Conservation (phyloP, 2,888 invertebrate species). For the Pristionchus mayeri region DNA sequence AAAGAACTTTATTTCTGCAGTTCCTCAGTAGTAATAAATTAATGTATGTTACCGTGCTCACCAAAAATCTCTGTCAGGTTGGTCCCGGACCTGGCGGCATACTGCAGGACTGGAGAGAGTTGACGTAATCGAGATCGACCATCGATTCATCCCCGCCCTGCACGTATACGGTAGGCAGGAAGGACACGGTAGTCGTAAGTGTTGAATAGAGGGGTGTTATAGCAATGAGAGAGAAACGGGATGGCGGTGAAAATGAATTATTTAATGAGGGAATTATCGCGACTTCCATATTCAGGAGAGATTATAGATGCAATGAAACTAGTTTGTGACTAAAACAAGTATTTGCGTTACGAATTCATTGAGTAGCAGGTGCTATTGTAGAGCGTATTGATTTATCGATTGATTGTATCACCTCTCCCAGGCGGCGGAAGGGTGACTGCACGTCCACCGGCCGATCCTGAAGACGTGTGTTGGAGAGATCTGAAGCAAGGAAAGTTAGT, state of each 20-base stretch:
- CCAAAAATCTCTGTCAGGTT: conserved; percentile 83
- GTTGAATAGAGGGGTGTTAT: neutral
- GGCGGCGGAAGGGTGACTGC: conserved; percentile 82
- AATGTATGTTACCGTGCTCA: too few species aligned
- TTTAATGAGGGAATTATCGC: too few species aligned
- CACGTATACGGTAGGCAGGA: conserved; percentile 79
- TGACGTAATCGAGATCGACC: conserved; percentile 94
- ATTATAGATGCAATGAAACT: too few species aligned
- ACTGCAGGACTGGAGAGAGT: conserved; percentile 86
- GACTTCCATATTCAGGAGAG: too few species aligned
- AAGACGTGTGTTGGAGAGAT: conserved; percentile 83
- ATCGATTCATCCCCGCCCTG: conserved; percentile 88
- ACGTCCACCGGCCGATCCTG: conserved; percentile 83
- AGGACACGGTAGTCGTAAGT: neutral
- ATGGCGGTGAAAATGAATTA: too few species aligned
- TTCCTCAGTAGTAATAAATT: too few species aligned
- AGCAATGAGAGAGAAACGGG: neutral
- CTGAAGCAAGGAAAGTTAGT: conserved; percentile 80
- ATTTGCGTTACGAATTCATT: too few species aligned
- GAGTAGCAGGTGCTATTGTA: too few species aligned
- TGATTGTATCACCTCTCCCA: conserved; percentile 85
- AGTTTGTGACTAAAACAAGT: too few species aligned
- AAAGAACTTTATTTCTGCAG: too few species aligned
- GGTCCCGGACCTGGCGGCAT: conserved; percentile 99
- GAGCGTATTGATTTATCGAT: too few species aligned